Base-by-base conservation (phyloP, 2,888 invertebrate genomes). In the Apotomis capreana region DNA sequence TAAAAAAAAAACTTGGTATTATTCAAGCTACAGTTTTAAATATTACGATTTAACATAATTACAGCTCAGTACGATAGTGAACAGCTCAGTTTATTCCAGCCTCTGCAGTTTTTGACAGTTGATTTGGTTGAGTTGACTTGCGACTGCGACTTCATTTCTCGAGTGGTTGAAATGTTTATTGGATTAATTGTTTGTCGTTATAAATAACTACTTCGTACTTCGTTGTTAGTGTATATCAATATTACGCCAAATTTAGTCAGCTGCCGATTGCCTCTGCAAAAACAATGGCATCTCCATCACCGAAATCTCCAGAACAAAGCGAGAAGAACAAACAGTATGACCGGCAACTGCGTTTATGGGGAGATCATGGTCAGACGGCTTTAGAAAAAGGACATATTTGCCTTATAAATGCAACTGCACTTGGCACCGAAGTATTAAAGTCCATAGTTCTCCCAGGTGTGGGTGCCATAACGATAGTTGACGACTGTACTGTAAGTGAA, bases 381-480 rank as follows among this genome's bases (percentile, higher is more conserved):
- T 93, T 99, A 71, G 99, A 99, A 94, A 94, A 95, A 75, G 96
- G 98, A 13, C 97, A 97, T 86, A 95, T 99, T 78, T 99, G 99
- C 87, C 88, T 99, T 37, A 96, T 99, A 76, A 98, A 99, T 90
- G 99, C 98, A 0, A 97, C 97, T 57, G 97, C 97, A 5, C 94
- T 98, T 61, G 99, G 99, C 12, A 98, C 99, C 37, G 99, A 99
- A 94, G 96, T 97, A 71, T 90, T 99, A 44, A 99, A 99, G 88
- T 98, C 98, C 40, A 94, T 99, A 46, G 97, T 99, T 10, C 92
- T 99, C 52, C 99, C 99, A 64, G 99, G 99, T 13, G 96, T 98
- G 77, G 98, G 98, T 61, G 96, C 97, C 36, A 96, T 98, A 79
- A 99, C 99, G 0, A 97, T 99, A 76, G 96, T 99, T 12, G 99